Conservation (phyloP, 2,888 invertebrate species). For the Scaeva pyrastri region DNA sequence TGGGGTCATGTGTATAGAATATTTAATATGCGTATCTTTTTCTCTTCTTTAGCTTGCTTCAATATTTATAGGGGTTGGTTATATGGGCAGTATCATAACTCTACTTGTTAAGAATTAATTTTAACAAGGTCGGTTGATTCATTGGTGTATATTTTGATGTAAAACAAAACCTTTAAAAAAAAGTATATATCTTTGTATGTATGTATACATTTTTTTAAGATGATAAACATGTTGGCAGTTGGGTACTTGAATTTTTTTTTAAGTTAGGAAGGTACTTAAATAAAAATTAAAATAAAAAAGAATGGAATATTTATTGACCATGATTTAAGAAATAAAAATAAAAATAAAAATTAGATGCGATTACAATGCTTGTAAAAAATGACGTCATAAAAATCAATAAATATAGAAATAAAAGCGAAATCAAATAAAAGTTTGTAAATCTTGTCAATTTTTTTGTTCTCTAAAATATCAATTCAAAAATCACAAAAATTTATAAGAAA, state of each 20-base stretch:
- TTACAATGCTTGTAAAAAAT: too few relatives aligned
- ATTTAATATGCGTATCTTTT: conserved; percentile 7
- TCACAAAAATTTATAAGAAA: too few relatives aligned
- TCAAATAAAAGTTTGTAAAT: too few relatives aligned
- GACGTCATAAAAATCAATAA: too few relatives aligned
- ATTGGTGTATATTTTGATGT: conserved; percentile 15
- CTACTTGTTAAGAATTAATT: conserved; percentile 35
- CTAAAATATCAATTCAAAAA: too few relatives aligned
- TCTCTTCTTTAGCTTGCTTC: background rate
- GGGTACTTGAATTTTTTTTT: background rate
- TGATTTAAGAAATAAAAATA: too few relatives aligned
- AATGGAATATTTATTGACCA: background rate
- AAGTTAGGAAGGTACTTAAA: background rate
- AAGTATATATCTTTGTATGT: too few relatives aligned
- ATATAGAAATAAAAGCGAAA: too few relatives aligned
- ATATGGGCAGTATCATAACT: conserved; percentile 25
- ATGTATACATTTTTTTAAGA: background rate
- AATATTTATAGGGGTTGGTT: conserved; percentile 20
- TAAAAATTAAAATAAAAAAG: background rate
- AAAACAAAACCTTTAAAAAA: conserved; percentile 16
- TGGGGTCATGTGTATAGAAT: conserved; percentile 21
- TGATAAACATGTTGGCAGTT: conserved; percentile 20
- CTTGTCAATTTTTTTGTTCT: too few relatives aligned
- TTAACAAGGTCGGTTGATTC: conserved; percentile 27
- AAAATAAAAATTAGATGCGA: too few relatives aligned